These are phyloP conservation scores for Euplagia quadripunctaria DNA, from an alignment of 2,888 invertebrate genomes.

Conservation along the genomic window DNA sequence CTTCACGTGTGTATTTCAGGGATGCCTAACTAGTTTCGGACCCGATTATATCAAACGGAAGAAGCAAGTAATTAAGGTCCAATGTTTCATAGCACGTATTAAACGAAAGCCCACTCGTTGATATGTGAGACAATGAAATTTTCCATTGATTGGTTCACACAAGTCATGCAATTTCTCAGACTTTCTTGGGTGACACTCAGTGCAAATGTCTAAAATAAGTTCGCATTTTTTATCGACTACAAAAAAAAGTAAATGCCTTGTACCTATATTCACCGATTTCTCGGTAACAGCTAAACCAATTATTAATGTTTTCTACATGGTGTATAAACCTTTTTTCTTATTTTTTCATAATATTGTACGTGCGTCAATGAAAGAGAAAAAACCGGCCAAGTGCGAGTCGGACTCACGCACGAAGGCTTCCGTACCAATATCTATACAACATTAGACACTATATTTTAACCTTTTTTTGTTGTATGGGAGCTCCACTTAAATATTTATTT, in stretches of 20 bases:
- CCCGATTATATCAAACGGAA: not conserved
- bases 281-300: not conserved
- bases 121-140: slow-evolving; percentile 9
- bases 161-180: slow-evolving; percentile 11
- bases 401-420: too few species aligned
- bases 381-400: too few species aligned
- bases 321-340: too few species aligned
- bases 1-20: too few species aligned
- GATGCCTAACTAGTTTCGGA: too few species aligned
- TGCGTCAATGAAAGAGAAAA: too few species aligned
- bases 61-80: not conserved
- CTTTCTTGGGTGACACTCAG: not conserved
- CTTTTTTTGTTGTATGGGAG: too few species aligned
- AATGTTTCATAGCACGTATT: not conserved
- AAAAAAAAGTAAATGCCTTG: not conserved
- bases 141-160: slow-evolving; percentile 14
- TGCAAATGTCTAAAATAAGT: slow-evolving; percentile 4
- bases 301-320: too few species aligned
- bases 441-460: too few species aligned
- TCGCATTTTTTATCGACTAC: not conserved
- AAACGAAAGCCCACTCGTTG: not conserved
- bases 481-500: too few species aligned
- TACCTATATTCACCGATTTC: not conserved
- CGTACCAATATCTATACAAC: too few species aligned
- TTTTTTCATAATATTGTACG: too few species aligned